Evolutionary conservation across 2,888 invertebrate genomes (phyloP).

Genomic region (Dynastes tityus): DNA sequence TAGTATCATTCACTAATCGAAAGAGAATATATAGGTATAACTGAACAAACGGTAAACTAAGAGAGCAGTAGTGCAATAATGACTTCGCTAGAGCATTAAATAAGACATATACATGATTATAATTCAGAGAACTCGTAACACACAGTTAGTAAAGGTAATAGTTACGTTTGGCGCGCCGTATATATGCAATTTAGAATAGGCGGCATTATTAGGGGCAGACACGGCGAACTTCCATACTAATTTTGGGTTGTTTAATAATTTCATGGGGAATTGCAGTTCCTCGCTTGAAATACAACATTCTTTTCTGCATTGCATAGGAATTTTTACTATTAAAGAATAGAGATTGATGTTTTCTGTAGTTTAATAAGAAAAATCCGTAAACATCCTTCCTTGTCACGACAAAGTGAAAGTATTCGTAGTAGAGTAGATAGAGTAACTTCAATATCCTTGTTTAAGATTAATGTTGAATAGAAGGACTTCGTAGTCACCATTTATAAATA

Average conservation of each 20-base stretch:
- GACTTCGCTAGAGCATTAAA: conserved; percentile 10
- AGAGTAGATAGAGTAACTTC: too few relatives aligned
- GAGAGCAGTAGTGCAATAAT: conserved; percentile 5
- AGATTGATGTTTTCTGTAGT: too few relatives aligned
- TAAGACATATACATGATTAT: conserved; percentile 5
- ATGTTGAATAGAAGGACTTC: too few relatives aligned
- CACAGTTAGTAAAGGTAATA: conserved; percentile 3
- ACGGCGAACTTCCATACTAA: background rate
- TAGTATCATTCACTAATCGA: conserved; percentile 21
- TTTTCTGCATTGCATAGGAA: background rate
- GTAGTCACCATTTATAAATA: too few relatives aligned
- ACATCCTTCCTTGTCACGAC: too few relatives aligned
- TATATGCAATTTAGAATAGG: background rate
- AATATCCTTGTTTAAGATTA: too few relatives aligned
- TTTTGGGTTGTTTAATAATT: conserved; percentile 12
- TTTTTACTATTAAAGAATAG: background rate
- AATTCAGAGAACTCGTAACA: conserved; percentile 12
- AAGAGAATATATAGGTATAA: background rate
- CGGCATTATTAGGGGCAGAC: background rate
- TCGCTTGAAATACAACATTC: background rate
- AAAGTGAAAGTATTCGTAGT: too few relatives aligned
- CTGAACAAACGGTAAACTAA: conserved; percentile 12
- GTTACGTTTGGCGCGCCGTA: background rate
- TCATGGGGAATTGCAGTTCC: background rate
- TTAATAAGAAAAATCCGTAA: too few relatives aligned